phyloP scores from a whole-genome alignment of 2,113 vertebrate genomes.

The Lipophrys pholis region DNA sequence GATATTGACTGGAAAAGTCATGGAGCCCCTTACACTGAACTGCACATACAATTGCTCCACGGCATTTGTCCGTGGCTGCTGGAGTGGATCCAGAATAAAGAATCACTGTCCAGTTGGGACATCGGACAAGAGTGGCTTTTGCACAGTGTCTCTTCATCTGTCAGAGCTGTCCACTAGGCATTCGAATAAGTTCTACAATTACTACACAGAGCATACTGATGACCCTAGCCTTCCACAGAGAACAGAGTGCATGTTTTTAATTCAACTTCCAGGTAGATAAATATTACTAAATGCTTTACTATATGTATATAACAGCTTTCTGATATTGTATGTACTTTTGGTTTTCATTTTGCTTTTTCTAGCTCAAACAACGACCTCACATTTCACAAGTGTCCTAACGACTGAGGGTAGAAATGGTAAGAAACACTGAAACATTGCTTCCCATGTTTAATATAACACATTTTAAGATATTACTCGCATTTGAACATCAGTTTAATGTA shows the following conservation, averaged over 20 bases:
- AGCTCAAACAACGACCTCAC: constrained; percentile 35
- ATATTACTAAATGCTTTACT: background rate
- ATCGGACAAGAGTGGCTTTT: constrained; percentile 26
- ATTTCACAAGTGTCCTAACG: constrained; percentile 21
- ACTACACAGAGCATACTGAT: constrained; percentile 65
- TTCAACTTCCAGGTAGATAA: constrained; percentile 68
- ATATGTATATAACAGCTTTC: background rate
- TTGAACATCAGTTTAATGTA: background rate
- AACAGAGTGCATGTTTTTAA: constrained; percentile 50
- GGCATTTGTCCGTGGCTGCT: constrained; percentile 76
- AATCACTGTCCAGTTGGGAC: background rate
- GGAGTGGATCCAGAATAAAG: constrained; percentile 45
- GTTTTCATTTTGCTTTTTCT: background rate
- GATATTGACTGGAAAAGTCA: constrained; percentile 48
- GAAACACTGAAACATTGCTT: background rate
- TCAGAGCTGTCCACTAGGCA: constrained; percentile 56
- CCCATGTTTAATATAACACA: background rate
- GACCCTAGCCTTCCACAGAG: constrained; percentile 38
- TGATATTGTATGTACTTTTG: background rate
- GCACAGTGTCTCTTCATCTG: constrained; percentile 58
- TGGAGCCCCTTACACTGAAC: constrained; percentile 62
- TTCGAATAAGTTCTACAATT: constrained; percentile 66
- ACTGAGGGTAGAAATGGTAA: constrained; percentile 52
- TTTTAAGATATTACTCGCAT: no score
- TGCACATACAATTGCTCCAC: constrained; percentile 81